Evolutionary conservation across 1,140 invertebrate species (phyloP).

Genomic region (Orchestia grillus): DNA sequence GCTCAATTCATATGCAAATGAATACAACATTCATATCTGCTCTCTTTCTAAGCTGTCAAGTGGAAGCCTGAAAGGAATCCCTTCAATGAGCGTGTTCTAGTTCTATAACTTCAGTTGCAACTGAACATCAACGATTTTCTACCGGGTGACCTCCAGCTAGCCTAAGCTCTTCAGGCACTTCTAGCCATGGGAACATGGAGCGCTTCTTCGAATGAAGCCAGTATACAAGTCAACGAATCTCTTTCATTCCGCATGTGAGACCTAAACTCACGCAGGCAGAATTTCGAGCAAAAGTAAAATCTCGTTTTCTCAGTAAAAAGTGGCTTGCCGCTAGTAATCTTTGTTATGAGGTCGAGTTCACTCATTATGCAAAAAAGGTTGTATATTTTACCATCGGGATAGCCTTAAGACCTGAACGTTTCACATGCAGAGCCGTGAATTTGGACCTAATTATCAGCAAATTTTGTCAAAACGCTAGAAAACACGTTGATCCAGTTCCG

Average conservation of each 20-base stretch:
- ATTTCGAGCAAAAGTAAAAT: not conserved
- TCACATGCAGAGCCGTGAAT: not conserved
- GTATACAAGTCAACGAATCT: not conserved
- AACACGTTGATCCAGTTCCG: not conserved
- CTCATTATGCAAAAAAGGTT: conserved; percentile 44
- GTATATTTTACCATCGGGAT: conserved; percentile 13
- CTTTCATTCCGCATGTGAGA: not conserved
- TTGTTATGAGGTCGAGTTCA: conserved; percentile 44
- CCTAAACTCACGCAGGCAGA: not conserved
- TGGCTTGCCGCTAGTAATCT: not conserved
- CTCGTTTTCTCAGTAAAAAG: not conserved
- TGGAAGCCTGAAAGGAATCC: not conserved
- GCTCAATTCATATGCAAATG: not conserved
- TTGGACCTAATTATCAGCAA: not conserved
- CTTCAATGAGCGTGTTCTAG: not conserved
- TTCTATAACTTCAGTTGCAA: not conserved
- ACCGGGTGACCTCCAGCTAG: not conserved
- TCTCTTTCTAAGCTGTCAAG: not conserved
- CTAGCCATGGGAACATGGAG: not conserved
- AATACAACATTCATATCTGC: not conserved
- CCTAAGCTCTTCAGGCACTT: not conserved
- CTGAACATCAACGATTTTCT: not conserved
- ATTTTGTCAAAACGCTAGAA: not conserved
- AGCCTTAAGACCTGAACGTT: not conserved
- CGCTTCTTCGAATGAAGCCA: not conserved